A percentile compares a stretch with the other conserved stretches of the same genome.
phyloP scores from a whole-genome alignment of 1,140 invertebrate species.

The Eubasilissa regina region DNA sequence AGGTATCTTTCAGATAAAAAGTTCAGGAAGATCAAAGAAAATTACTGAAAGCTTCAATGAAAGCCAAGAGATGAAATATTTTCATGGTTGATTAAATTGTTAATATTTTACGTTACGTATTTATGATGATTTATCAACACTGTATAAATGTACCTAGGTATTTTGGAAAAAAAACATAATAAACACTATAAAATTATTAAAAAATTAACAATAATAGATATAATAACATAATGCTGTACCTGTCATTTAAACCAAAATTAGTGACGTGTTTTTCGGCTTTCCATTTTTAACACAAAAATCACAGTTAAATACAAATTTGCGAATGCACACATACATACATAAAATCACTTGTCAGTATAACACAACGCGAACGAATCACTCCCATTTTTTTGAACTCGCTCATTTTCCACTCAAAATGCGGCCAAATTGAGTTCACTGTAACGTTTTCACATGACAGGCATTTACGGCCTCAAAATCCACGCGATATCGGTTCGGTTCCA shows the following conservation, averaged over 20 bases:
- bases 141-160: no score
- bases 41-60: no score
- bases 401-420: neutral
- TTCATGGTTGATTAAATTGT: no score
- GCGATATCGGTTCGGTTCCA: neutral
- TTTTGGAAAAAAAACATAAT: no score
- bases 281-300: neutral
- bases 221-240: neutral
- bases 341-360: neutral
- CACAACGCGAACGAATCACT: conserved; percentile 6
- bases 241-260: neutral
- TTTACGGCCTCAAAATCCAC: no score
- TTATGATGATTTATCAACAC: no score
- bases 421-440: neutral
- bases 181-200: no score
- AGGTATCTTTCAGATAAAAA: no score
- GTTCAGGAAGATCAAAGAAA: no score
- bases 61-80: no score
- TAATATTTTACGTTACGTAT: no score
- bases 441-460: neutral
- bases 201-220: no score
- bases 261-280: neutral
- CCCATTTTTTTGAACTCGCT: conserved; percentile 15
- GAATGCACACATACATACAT: conserved; percentile 14
- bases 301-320: neutral